Percentiles rank a stretch among this genome's conserved stretches.
phyloP scores from a whole-genome alignment of 1,140 invertebrate genomes.

The Eciton burchellii region DNA sequence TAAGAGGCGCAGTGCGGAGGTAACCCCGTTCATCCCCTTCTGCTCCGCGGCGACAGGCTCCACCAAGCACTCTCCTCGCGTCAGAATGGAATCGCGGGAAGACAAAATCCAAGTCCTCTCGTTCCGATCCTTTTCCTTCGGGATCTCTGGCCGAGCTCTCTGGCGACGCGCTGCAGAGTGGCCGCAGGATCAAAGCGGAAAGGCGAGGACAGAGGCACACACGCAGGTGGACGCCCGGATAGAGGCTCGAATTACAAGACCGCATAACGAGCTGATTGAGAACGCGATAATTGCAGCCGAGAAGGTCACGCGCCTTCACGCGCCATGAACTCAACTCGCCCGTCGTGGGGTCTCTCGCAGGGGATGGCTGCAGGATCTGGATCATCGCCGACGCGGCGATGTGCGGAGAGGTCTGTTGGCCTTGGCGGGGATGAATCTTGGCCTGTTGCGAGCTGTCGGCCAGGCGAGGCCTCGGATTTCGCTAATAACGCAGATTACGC shows the following conservation, averaged over 20 bases:
- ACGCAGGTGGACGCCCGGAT: conserved; percentile 59
- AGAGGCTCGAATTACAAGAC: conserved; percentile 80
- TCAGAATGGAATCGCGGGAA: conserved; percentile 74
- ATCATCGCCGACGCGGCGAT: conserved; percentile 10
- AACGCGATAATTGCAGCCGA: conserved; percentile 75
- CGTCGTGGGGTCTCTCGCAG: conserved; percentile 14
- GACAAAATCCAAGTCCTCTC: conserved; percentile 75
- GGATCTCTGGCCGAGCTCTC: conserved; percentile 26
- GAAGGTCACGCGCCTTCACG: conserved; percentile 65
- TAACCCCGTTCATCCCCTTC: conserved; percentile 68
- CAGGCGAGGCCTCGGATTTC: conserved; percentile 33
- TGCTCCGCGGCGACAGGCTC: conserved; percentile 66
- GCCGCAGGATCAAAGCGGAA: not conserved
- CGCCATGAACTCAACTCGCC: conserved; percentile 34
- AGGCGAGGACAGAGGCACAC: conserved; percentile 32
- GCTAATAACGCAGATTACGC: conserved; percentile 43
- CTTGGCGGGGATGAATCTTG: too few relatives aligned
- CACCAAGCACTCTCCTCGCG: conserved; percentile 57
- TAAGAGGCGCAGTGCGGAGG: conserved; percentile 78
- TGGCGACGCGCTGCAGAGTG: not conserved
- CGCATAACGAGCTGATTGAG: conserved; percentile 76
- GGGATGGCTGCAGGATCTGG: conserved; percentile 32
- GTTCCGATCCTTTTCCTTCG: conserved; percentile 37
- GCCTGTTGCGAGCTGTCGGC: too few relatives aligned
- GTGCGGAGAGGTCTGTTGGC: not conserved